Percentiles rank a stretch among this genome's conserved stretches.
Evolutionary conservation across 2,113 vertebrate species (phyloP).

Genomic region (Dipodomys ordii): DNA sequence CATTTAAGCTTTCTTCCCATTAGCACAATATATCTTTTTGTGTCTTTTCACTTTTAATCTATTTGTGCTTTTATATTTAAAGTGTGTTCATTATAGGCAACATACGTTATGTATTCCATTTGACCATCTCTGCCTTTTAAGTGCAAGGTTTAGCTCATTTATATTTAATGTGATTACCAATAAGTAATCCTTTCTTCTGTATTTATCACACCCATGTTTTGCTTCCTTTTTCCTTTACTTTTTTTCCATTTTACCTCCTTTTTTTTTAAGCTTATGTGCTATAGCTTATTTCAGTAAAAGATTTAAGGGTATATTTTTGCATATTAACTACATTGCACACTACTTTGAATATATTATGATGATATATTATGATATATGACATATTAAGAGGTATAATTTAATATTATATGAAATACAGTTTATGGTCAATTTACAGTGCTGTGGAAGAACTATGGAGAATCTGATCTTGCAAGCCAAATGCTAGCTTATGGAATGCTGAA

Average conservation of each 20-base stretch:
- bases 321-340: neutral
- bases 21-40: neutral
- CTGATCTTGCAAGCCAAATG: neutral
- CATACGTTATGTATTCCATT: neutral
- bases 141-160: neutral
- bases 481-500: neutral
- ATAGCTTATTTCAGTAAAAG: neutral
- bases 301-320: neutral
- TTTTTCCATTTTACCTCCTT: neutral
- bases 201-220: neutral
- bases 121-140: neutral
- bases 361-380: too few relatives aligned
- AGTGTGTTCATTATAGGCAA: neutral
- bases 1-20: neutral
- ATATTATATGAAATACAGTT: neutral
- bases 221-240: neutral
- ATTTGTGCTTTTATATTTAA: neutral
- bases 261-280: neutral
- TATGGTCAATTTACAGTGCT: neutral
- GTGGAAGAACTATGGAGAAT: neutral
- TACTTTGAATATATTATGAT: neutral
- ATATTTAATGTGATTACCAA: neutral
- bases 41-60: neutral
- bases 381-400: too few relatives aligned
- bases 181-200: neutral